Evolutionary conservation across 2,888 invertebrate species (phyloP).

Genomic region (Sesia bembeciformis): DNA sequence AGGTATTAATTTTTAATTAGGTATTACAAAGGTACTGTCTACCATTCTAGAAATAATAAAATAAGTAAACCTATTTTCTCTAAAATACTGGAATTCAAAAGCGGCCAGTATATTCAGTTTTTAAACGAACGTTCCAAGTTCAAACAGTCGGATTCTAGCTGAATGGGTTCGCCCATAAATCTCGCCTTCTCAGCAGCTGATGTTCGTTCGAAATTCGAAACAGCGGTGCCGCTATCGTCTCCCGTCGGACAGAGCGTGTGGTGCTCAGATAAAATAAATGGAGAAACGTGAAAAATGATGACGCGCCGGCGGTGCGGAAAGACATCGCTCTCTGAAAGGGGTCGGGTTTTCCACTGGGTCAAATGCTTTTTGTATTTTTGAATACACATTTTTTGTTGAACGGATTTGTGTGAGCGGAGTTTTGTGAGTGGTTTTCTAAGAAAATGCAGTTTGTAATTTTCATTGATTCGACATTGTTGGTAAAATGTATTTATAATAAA

Average conservation of each 20-base stretch:
- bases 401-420: not conserved
- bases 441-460: too few species aligned
- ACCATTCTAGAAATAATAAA: too few species aligned
- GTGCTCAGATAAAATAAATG: constrained; percentile 72
- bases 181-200: constrained; percentile 67
- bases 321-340: constrained; percentile 48
- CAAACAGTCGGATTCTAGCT: constrained; percentile 57
- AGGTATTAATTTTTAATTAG: too few species aligned
- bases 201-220: constrained; percentile 60
- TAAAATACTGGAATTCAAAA: too few species aligned
- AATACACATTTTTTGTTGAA: not conserved
- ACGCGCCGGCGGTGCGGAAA: constrained; percentile 60
- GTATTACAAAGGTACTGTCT: too few species aligned
- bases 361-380: constrained; percentile 26
- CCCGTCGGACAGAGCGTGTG: constrained; percentile 56
- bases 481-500: too few species aligned
- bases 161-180: constrained; percentile 63
- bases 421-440: not conserved
- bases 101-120: too few species aligned
- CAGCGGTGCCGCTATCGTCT: constrained; percentile 41
- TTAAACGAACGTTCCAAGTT: constrained; percentile 29
- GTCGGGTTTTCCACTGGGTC: constrained; percentile 45
- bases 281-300: constrained; percentile 71
- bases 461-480: too few species aligned
- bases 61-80: too few species aligned